Evolutionary conservation across 2,888 invertebrate species (phyloP).

Genomic region (Gryllus longicercus): DNA sequence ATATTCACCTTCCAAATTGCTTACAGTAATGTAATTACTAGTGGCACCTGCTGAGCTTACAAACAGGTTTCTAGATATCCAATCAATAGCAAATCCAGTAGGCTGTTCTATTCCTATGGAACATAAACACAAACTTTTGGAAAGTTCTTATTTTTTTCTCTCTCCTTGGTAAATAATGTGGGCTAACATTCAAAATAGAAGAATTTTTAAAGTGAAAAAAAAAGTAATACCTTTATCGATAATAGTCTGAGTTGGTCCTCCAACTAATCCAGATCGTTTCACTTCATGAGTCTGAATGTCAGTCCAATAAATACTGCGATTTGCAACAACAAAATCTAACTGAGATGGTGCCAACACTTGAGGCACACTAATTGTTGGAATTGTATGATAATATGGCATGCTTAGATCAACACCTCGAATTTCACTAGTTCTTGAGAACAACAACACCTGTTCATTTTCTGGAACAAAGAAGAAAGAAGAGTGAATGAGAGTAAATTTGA

Average conservation of each 20-base stretch:
- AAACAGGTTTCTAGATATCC: conserved; percentile 73
- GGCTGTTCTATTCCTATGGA: conserved; percentile 53
- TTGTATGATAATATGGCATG: conserved; percentile 71
- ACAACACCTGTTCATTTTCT: conserved; percentile 73
- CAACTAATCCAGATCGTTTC: conserved; percentile 63
- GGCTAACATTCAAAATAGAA: background rate
- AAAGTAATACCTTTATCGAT: conserved; percentile 63
- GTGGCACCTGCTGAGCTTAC: conserved; percentile 59
- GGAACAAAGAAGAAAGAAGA: conserved; percentile 37
- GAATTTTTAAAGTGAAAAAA: background rate
- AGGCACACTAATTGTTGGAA: conserved; percentile 74
- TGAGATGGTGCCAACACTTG: conserved; percentile 67
- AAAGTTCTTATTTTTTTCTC: too few relatives aligned
- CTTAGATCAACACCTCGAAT: conserved; percentile 79
- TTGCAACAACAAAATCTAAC: conserved; percentile 65
- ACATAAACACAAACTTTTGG: too few relatives aligned
- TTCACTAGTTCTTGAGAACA: conserved; percentile 71
- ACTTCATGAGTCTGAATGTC: conserved; percentile 73
- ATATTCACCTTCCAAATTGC: conserved; percentile 69
- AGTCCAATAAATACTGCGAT: conserved; percentile 72
- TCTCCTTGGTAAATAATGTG: too few relatives aligned
- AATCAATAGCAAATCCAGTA: conserved; percentile 76
- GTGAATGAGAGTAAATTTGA: too few relatives aligned
- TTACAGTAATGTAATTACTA: conserved; percentile 60
- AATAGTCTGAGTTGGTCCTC: conserved; percentile 66